Conservation (phyloP, 2,797 vertebrate species). For the Cossypha heuglini region DNA sequence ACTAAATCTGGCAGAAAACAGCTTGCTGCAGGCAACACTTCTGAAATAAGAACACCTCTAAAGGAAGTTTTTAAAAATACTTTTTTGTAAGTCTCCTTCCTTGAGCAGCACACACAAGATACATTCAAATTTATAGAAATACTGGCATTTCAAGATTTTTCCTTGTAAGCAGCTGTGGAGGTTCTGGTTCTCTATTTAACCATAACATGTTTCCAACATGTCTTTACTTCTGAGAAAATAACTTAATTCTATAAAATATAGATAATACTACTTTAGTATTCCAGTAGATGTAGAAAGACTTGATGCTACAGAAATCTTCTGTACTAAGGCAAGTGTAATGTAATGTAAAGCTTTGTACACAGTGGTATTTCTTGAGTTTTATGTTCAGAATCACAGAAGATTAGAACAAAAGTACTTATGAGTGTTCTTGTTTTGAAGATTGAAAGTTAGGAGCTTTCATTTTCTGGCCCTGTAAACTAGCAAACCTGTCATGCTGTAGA, state of each 20-base stretch:
- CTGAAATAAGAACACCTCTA: neutral
- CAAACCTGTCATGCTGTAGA: neutral
- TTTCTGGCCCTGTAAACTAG: neutral
- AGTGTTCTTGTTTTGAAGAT: neutral
- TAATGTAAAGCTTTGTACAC: neutral
- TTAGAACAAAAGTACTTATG: neutral
- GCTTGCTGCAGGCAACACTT: constrained; percentile 15
- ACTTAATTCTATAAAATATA: neutral
- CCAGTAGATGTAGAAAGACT: neutral
- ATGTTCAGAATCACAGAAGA: neutral
- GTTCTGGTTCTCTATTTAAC: neutral
- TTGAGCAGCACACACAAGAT: neutral
- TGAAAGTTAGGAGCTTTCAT: neutral
- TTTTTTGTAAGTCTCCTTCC: neutral
- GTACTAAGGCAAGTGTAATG: neutral
- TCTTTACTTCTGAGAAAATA: neutral
- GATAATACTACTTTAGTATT: neutral
- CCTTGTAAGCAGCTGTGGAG: neutral
- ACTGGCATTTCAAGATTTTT: neutral
- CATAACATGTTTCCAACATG: neutral
- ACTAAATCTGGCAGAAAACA: neutral
- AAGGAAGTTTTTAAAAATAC: neutral
- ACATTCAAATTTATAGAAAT: neutral
- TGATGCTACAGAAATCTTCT: neutral
- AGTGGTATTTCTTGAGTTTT: neutral